phyloP scores from a whole-genome alignment of 1,140 invertebrate genomes.

The Bombus confusus region DNA sequence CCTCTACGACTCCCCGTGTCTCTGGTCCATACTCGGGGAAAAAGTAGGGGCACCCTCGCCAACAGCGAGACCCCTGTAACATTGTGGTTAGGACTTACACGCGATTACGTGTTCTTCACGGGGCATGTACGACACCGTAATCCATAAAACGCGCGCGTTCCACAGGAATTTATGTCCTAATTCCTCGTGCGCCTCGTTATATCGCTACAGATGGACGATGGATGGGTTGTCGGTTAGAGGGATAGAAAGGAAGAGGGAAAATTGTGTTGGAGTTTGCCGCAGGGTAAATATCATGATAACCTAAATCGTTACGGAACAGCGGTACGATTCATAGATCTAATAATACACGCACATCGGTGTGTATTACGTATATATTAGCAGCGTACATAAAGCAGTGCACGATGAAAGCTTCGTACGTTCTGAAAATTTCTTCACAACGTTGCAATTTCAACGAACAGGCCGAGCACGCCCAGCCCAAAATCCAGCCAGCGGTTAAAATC shows the following conservation, averaged over 20 bases:
- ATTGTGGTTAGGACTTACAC: slow-evolving; percentile 42
- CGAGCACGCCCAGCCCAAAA: neutral
- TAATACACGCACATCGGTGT: too few species aligned
- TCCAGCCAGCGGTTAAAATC: neutral
- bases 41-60: slow-evolving; percentile 34
- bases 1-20: neutral
- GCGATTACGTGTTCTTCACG: slow-evolving; percentile 54
- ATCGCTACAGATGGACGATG: slow-evolving; percentile 26
- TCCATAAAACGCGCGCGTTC: slow-evolving; percentile 56
- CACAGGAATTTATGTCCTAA: slow-evolving; percentile 65
- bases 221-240: neutral
- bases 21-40: slow-evolving; percentile 7
- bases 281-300: neutral
- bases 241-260: neutral
- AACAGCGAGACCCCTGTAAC: slow-evolving; percentile 14
- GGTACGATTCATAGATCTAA: too few species aligned
- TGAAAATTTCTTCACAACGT: neutral
- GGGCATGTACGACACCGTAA: slow-evolving; percentile 29
- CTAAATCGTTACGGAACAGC: neutral
- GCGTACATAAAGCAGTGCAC: too few species aligned
- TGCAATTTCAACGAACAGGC: neutral
- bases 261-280: neutral
- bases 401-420: neutral
- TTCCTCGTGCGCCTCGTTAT: slow-evolving; percentile 52
- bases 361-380: too few species aligned